These are phyloP conservation scores for Chionodraco myersi DNA, from an alignment of 2,113 vertebrate species.

Conservation along the genomic window DNA sequence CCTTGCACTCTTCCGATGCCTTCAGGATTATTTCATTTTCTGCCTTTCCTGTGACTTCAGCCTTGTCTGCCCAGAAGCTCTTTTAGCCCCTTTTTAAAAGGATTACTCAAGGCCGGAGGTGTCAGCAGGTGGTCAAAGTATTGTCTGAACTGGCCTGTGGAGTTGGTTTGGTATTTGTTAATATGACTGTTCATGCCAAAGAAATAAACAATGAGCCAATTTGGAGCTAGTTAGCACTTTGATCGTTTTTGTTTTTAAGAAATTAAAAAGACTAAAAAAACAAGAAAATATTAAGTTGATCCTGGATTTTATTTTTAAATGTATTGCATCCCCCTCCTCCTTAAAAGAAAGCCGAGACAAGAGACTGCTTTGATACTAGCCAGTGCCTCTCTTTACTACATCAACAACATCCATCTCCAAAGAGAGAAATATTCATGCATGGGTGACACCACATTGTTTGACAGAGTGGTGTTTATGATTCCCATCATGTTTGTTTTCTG, in stretches of 20 bases:
- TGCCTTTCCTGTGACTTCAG: conserved; percentile 31
- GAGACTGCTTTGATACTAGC: conserved; percentile 13
- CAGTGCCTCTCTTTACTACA: conserved; percentile 15
- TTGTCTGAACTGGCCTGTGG: conserved; percentile 12
- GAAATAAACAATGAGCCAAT: no score
- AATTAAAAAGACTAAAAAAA: no score
- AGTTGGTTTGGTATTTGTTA: neutral
- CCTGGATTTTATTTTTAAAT: neutral
- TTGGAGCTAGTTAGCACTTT: neutral
- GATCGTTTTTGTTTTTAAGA: no score
- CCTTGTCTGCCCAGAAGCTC: conserved; percentile 3
- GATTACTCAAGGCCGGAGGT: conserved; percentile 12
- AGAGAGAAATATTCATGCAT: conserved; percentile 21
- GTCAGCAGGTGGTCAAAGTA: conserved; percentile 30
- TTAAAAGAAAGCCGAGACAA: neutral
- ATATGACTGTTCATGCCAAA: neutral
- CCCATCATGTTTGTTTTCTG: conserved; percentile 67
- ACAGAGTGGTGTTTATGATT: conserved; percentile 59
- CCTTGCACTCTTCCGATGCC: neutral
- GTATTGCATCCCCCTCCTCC: neutral
- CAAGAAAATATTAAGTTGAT: neutral
- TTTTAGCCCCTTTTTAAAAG: neutral
- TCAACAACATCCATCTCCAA: conserved; percentile 36
- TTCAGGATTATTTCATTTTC: conserved; percentile 22
- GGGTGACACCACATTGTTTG: conserved; percentile 43